These are phyloP conservation scores for Polydrusus pterygomalis DNA, from an alignment of 2,888 invertebrate species.

Conservation along the genomic window DNA sequence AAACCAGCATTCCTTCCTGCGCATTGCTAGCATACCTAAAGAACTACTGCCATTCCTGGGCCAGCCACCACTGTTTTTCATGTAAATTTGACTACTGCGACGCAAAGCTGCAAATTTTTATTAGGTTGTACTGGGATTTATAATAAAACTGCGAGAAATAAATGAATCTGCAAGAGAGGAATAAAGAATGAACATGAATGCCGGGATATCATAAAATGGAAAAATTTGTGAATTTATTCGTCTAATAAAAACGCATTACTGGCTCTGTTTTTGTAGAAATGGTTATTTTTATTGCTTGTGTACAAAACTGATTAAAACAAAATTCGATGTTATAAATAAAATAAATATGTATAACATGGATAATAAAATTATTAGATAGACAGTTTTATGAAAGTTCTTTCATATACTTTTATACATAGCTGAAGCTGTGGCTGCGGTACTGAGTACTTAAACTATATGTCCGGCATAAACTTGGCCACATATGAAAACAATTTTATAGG, in stretches of 20 bases:
- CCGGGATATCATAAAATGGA: constrained; percentile 27
- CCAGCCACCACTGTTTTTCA: constrained; percentile 56
- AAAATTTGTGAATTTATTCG: constrained; percentile 22
- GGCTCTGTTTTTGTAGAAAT: neutral
- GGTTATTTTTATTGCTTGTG: neutral
- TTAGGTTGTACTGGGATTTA: constrained; percentile 55
- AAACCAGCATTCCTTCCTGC: constrained; percentile 69
- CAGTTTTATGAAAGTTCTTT: no score
- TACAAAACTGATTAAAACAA: neutral
- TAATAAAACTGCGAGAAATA: constrained; percentile 51
- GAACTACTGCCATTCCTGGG: constrained; percentile 62
- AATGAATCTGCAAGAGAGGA: constrained; percentile 41
- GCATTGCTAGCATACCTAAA: constrained; percentile 71
- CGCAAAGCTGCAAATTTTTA: constrained; percentile 53
- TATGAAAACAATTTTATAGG: no score
- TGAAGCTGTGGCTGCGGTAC: no score
- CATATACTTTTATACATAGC: no score
- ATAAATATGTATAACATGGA: no score
- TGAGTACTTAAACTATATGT: no score
- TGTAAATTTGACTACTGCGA: constrained; percentile 55
- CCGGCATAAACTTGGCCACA: no score
- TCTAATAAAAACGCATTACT: constrained; percentile 20
- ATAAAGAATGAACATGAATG: constrained; percentile 35
- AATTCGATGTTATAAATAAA: no score
- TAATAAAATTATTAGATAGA: no score